phyloP scores from a whole-genome alignment of 1,140 invertebrate species.

The Dendroctonus ponderosae region DNA sequence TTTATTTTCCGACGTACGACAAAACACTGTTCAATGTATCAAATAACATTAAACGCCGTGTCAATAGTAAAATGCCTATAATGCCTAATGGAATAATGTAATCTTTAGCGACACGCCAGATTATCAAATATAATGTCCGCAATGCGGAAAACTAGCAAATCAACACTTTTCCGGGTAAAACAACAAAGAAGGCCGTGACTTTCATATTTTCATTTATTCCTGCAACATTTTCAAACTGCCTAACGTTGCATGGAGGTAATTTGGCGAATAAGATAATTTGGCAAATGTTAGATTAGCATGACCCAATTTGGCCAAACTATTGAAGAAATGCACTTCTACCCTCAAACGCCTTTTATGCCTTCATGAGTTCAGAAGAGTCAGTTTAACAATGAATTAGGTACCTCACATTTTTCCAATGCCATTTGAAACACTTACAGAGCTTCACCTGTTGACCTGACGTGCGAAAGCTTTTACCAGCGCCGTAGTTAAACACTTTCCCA shows the following conservation, averaged over 20 bases:
- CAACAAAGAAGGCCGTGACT: slow-evolving; percentile 18
- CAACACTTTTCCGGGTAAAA: slow-evolving; percentile 1
- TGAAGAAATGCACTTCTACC: neutral
- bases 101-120: neutral
- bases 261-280: slow-evolving; percentile 3
- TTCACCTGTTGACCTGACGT: no score
- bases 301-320: slow-evolving; percentile 2
- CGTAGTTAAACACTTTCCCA: no score
- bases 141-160: slow-evolving; percentile 14
- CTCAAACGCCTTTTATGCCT: no score
- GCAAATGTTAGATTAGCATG: neutral
- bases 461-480: no score
- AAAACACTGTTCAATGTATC: neutral
- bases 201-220: slow-evolving; percentile 21
- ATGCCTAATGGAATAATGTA: neutral
- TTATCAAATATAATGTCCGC: neutral
- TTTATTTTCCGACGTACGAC: no score
- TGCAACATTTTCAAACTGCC: slow-evolving; percentile 5
- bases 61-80: neutral
- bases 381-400: no score
- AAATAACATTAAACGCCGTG: neutral
- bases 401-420: no score
- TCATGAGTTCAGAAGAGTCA: no score
- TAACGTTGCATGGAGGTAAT: neutral
- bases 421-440: no score